Percentiles rank a stretch among this genome's conserved stretches.
Conservation (phyloP, 2,888 invertebrate species). For the Callinectes sapidus region DNA sequence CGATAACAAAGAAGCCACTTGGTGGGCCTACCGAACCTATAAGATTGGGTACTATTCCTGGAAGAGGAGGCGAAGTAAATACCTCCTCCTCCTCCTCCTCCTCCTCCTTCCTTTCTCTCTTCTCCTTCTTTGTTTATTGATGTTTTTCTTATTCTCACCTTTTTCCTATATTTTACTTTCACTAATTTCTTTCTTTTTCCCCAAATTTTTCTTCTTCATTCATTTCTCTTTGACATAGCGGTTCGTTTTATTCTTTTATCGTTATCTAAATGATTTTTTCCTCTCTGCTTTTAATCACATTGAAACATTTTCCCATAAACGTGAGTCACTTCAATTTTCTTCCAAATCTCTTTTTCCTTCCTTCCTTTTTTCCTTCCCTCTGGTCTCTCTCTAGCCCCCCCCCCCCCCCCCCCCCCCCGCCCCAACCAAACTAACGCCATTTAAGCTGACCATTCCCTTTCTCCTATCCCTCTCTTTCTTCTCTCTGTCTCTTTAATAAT, state of each 20-base stretch:
- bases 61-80: neutral
- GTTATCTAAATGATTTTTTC: neutral
- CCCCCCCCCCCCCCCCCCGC: too few relatives aligned
- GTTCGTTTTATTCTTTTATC: neutral
- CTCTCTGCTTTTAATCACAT: neutral
- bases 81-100: neutral
- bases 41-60: neutral
- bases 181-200: neutral
- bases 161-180: neutral
- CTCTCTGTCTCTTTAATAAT: too few relatives aligned
- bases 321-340: too few relatives aligned
- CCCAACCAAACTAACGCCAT: too few relatives aligned
- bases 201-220: neutral
- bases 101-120: neutral
- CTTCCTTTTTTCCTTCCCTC: neutral
- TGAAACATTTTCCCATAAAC: too few relatives aligned
- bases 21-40: neutral
- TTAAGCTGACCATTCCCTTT: too few relatives aligned
- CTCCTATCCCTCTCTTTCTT: too few relatives aligned
- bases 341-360: neutral
- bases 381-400: neutral
- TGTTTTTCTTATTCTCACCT: neutral
- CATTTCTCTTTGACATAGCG: neutral
- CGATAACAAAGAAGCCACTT: neutral
- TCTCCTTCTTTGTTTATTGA: neutral